phyloP scores from a whole-genome alignment of 1,140 invertebrate species.

The Drosophila elegans region DNA sequence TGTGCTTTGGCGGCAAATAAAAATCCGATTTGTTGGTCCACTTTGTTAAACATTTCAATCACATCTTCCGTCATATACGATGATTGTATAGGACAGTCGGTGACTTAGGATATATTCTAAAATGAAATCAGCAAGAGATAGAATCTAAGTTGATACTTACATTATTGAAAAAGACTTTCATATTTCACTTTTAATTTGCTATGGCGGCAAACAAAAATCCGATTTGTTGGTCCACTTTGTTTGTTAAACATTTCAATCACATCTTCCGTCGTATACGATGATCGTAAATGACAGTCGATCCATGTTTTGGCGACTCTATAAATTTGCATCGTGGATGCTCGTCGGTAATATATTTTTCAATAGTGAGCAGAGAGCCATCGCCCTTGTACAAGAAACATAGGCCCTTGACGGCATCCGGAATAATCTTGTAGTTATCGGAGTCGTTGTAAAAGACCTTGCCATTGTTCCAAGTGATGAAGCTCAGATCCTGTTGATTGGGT shows the following conservation, averaged over 20 bases:
- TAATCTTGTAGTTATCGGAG: conserved; percentile 25
- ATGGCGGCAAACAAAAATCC: neutral
- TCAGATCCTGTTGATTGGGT: conserved; percentile 18
- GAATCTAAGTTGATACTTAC: too few relatives aligned
- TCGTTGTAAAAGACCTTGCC: conserved; percentile 17
- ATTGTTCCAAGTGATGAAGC: conserved; percentile 36
- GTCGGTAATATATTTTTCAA: conserved; percentile 18
- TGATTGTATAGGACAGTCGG: conserved; percentile 29
- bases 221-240: neutral
- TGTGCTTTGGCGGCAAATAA: neutral
- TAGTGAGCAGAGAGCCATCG: conserved; percentile 10
- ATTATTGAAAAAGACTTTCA: neutral
- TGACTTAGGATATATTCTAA: neutral
- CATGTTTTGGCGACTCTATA: conserved; percentile 31
- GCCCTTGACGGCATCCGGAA: conserved; percentile 4
- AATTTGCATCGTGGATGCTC: conserved; percentile 11
- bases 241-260: neutral
- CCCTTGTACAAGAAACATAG: conserved; percentile 30
- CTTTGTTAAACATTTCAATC: neutral
- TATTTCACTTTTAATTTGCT: neutral
- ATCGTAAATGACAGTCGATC: conserved; percentile 28
- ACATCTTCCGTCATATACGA: conserved; percentile 15
- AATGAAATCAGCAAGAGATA: too few relatives aligned
- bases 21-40: neutral
- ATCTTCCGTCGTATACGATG: conserved; percentile 19